A percentile compares a stretch with the other conserved stretches of the same genome.
phyloP scores from a whole-genome alignment of 2,113 vertebrate genomes.

The Rissa tridactyla region DNA sequence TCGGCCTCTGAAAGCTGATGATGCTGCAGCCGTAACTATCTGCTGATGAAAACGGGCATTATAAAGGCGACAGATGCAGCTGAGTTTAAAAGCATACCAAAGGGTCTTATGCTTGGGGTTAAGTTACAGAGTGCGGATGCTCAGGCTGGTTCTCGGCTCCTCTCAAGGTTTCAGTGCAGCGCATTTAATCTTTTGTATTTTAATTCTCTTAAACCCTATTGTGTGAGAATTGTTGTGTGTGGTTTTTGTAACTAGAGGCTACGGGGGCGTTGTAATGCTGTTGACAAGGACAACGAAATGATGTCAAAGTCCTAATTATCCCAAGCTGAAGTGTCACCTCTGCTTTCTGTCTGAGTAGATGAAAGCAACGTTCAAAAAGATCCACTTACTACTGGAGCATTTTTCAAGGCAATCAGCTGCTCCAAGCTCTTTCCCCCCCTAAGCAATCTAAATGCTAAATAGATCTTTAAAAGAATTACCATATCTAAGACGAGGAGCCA shows the following conservation, averaged over 20 bases:
- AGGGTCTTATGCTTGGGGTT: neutral
- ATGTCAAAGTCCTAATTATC: constrained; percentile 36
- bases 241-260: neutral
- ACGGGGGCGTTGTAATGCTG: neutral
- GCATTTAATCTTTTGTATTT: neutral
- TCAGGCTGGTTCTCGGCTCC: neutral
- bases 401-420: constrained; percentile 50
- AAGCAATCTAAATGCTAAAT: constrained; percentile 73
- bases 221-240: neutral
- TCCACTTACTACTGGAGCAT: neutral
- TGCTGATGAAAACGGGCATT: neutral
- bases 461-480: constrained; percentile 69
- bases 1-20: neutral
- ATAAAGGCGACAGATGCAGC: neutral
- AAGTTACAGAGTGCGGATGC: rapidly evolving
- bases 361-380: constrained; percentile 42
- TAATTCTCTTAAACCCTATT: neutral
- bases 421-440: constrained; percentile 20
- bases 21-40: neutral
- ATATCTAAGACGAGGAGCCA: constrained; percentile 4
- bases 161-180: neutral
- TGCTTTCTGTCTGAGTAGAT: constrained; percentile 33
- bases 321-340: constrained; percentile 22
- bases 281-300: constrained; percentile 29
- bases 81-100: neutral